phyloP scores from a whole-genome alignment of 2,888 invertebrate genomes.

The Chrysolina oricalcia region DNA sequence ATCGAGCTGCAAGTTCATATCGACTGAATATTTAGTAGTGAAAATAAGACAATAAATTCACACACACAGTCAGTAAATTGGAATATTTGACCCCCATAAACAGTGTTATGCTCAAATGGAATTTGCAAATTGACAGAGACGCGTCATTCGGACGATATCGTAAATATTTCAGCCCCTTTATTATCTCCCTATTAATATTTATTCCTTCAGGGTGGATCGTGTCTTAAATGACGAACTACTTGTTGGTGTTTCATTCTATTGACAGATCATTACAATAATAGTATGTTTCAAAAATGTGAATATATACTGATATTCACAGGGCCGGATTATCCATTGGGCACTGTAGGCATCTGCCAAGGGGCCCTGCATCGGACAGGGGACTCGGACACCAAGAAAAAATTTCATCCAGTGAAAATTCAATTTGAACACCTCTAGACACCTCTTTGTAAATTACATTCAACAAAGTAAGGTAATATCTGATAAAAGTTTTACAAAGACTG shows the following conservation, averaged over 20 bases:
- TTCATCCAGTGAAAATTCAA: too few species aligned
- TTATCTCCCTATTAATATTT: constrained; percentile 48
- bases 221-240: not conserved
- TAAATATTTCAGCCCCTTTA: constrained; percentile 53
- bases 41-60: constrained; percentile 70
- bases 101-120: constrained; percentile 67
- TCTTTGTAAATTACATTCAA: too few species aligned
- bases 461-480: too few species aligned
- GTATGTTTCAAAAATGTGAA: too few species aligned
- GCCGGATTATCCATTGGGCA: too few species aligned
- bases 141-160: constrained; percentile 51
- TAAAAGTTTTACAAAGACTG: too few species aligned
- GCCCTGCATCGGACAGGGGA: too few species aligned
- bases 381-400: too few species aligned
- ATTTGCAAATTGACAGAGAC: constrained; percentile 68
- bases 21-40: constrained; percentile 69
- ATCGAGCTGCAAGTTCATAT: constrained; percentile 66
- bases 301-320: too few species aligned
- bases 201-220: constrained; percentile 24
- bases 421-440: too few species aligned
- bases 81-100: constrained; percentile 72
- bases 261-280: not conserved
- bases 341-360: too few species aligned
- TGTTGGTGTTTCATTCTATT: not conserved
- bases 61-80: constrained; percentile 68